A percentile compares a stretch with the other conserved stretches of the same genome.
Evolutionary conservation across 2,113 vertebrate genomes (phyloP).

Genomic region (Podocnemis expansa): DNA sequence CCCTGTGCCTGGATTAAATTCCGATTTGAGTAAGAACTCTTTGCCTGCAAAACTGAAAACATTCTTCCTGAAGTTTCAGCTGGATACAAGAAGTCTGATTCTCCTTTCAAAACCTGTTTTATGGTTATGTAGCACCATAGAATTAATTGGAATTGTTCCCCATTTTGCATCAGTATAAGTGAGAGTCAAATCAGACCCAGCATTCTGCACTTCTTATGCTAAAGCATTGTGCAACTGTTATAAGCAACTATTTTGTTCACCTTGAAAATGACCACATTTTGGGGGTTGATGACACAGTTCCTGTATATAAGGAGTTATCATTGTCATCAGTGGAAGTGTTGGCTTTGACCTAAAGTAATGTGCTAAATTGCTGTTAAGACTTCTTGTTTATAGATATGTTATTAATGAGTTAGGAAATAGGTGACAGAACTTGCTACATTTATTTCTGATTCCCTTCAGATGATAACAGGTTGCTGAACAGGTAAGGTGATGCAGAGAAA

Average conservation of each 20-base stretch:
- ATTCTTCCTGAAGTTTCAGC: not conserved
- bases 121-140: not conserved
- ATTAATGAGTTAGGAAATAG: not conserved
- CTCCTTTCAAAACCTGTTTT: not conserved
- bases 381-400: not conserved
- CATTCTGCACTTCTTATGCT: not conserved
- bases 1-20: not conserved
- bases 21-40: not conserved
- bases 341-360: not conserved
- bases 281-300: not conserved
- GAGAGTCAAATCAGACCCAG: not conserved
- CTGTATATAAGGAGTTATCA: not conserved
- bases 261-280: not conserved
- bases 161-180: not conserved
- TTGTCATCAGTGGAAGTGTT: not conserved
- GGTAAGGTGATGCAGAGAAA: not conserved
- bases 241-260: not conserved
- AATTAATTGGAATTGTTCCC: not conserved
- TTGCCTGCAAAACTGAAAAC: not conserved
- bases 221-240: not conserved
- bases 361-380: not conserved
- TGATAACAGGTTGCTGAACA: not conserved
- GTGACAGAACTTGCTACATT: not conserved
- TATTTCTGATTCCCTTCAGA: not conserved
- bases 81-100: not conserved